Conservation (phyloP, 2,113 vertebrate genomes). For the Tursiops truncatus region DNA sequence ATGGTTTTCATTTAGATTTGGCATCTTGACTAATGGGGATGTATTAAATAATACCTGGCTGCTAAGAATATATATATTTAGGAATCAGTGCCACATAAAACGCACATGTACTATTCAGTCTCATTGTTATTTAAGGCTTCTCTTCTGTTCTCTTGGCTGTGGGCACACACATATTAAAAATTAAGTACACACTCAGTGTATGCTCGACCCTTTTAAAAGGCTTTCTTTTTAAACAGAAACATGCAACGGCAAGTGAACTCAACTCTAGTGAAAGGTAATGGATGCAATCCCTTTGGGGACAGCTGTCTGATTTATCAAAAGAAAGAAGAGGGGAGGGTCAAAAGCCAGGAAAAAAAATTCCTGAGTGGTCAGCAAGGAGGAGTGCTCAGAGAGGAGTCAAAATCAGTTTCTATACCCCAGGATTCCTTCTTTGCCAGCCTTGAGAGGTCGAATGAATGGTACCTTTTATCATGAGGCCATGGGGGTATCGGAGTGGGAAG, state of each 20-base stretch:
- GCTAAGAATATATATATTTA: constrained; percentile 61
- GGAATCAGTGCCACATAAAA: constrained; percentile 71
- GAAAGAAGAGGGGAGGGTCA: neutral
- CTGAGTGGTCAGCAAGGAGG: constrained; percentile 17
- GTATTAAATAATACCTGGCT: constrained; percentile 74
- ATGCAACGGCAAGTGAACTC: constrained; percentile 61
- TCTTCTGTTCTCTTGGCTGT: constrained; percentile 54
- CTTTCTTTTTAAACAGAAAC: constrained; percentile 67
- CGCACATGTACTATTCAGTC: constrained; percentile 2
- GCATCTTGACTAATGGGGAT: constrained; percentile 69
- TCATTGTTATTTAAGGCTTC: constrained; percentile 66
- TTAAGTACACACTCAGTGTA: constrained; percentile 59
- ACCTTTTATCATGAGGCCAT: neutral
- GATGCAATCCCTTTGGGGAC: constrained; percentile 58
- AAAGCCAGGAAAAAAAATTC: neutral
- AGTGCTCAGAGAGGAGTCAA: neutral
- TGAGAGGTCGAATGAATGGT: neutral
- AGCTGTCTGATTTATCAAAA: constrained; percentile 60
- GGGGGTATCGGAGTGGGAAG: too few species aligned
- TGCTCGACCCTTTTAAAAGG: constrained; percentile 56
- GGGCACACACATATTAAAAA: constrained; percentile 69
- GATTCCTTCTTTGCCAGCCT: neutral
- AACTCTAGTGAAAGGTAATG: constrained; percentile 59
- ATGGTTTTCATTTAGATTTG: constrained; percentile 73
- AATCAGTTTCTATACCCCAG: neutral